Base-by-base conservation (phyloP, 1,140 invertebrate species). In the Cydia fagiglandana region DNA sequence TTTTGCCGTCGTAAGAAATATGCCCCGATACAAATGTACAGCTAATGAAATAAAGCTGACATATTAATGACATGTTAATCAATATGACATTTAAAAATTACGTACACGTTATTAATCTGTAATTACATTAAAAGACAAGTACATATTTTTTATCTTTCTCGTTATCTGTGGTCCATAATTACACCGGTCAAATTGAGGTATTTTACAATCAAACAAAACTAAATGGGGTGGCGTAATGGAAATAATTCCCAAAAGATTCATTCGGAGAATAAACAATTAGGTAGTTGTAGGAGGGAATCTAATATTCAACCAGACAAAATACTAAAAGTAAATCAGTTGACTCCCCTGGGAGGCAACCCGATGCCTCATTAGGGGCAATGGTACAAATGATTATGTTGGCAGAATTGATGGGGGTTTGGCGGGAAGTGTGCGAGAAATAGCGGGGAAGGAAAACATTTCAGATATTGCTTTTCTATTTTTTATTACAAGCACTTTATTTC, bases 311-410 rank as follows among this genome's bases (percentile, higher is more conserved):
- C 73, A 75, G 74, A 75, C 68, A 50, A 79, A 75, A 78, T 78
- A 68, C 74, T 78, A 76, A 81, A 80, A 81, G 83, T 76, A 82
- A 82, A 82, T 81, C 79, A 81, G 73, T 79, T 74, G 66, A 74
- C 38, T 76, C 82, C 66, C 79, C n/a, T 28, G 66, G 78, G 84
- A 83, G 56, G 84, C 76, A 83, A 85, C 82, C 78, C 56, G 84
- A 85, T 85, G 73, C 64, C 79, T 85, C 84, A 84, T 84, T 85
- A 84, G 79, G 79, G 68, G 74, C 77, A 80, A 84, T 80, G 79
- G 76, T 79, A 70, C 66, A 70, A 70, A 70, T 70, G 66, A 70
- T 70, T 70, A 38, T 34, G 66, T 70, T 70, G 66, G 66, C 66
- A 38, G 34, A n/a, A 70, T 38, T 70, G 66, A 66, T 38, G 30